These are phyloP conservation scores for Cervus canadensis DNA, from an alignment of 2,113 vertebrate species.

Conservation along the genomic window DNA sequence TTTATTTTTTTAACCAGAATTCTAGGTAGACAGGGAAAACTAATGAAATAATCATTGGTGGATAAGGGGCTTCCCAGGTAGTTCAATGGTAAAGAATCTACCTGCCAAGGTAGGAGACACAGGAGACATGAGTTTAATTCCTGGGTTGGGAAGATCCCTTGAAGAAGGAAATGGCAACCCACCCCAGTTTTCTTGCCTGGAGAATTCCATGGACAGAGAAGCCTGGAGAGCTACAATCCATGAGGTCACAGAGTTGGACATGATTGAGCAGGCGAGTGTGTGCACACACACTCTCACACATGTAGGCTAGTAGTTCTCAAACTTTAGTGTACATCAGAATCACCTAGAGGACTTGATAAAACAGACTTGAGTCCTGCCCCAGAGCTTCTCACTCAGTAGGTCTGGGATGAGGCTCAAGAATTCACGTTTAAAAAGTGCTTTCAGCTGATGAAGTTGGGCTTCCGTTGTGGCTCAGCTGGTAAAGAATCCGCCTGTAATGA, in stretches of 20 bases:
- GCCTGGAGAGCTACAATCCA: background rate
- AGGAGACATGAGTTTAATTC: background rate
- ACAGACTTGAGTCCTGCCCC: background rate
- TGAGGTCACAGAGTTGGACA: background rate
- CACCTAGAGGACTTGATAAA: background rate
- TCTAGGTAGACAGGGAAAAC: background rate
- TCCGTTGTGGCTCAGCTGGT: background rate
- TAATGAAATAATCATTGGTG: background rate
- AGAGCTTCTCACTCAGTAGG: background rate
- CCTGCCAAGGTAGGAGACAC: background rate
- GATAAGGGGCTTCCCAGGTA: background rate
- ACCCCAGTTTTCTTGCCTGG: background rate
- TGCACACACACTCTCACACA: background rate
- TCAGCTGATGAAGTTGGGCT: background rate
- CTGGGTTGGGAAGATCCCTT: background rate
- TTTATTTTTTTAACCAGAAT: background rate
- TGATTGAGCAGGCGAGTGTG: background rate
- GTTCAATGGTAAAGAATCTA: background rate
- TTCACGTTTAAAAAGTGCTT: background rate
- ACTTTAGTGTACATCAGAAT: background rate
- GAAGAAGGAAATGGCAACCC: background rate
- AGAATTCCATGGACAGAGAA: background rate
- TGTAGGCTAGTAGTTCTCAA: background rate
- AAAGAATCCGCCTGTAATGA: background rate
- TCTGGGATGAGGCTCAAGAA: background rate